Conservation (phyloP, 2,888 invertebrate genomes). For the Conomelus anceps region DNA sequence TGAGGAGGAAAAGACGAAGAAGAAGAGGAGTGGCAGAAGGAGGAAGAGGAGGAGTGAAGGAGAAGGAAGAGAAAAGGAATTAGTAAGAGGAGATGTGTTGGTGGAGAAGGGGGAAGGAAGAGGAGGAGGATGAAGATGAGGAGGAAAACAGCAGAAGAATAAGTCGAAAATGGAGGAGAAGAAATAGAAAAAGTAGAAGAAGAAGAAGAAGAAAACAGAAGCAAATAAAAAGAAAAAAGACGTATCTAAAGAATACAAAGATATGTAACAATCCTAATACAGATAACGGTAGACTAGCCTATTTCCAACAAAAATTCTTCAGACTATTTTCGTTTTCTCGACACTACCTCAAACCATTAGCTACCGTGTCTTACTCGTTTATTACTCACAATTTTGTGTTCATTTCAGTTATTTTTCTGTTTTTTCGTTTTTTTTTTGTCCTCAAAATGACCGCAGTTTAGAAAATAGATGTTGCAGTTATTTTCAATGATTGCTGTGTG, state of each 20-base stretch:
- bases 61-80: too few relatives aligned
- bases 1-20: too few relatives aligned
- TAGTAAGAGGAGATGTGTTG: too few relatives aligned
- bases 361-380: neutral
- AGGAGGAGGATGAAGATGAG: too few relatives aligned
- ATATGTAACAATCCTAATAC: neutral
- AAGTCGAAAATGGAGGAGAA: too few relatives aligned
- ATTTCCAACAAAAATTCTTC: neutral
- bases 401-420: neutral
- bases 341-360: neutral
- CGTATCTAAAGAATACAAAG: neutral
- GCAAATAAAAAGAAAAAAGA: neutral
- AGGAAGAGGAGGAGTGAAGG: too few relatives aligned
- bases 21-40: too few relatives aligned
- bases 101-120: too few relatives aligned
- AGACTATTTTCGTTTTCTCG: neutral
- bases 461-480: neutral
- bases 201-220: neutral
- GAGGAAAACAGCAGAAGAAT: too few relatives aligned
- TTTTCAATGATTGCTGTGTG: neutral
- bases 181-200: neutral
- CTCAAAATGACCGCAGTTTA: neutral
- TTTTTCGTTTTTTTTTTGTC: too few relatives aligned
- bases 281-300: neutral
- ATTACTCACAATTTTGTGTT: neutral